Evolutionary conservation across 2,113 vertebrate species (phyloP), one percentile per base, ranked within the genome.

Genomic region (Rhineura floridana): DNA sequence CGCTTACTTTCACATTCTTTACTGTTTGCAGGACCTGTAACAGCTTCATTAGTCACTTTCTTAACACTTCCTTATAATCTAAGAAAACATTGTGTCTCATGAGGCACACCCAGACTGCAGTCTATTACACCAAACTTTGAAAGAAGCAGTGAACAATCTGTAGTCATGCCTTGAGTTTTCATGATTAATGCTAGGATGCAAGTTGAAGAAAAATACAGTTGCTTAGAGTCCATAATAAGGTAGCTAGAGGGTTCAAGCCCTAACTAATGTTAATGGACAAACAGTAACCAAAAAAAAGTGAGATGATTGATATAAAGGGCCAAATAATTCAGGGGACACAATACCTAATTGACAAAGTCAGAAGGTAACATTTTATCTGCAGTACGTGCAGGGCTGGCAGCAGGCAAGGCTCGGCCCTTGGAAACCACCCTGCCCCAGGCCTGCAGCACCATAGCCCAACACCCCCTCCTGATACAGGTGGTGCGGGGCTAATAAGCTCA

Each of bases 21-120:
- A 87, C 75, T 91, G 88, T 88, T 90, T 91, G n/a, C 46, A 87
- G 62, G 1, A 1, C 90, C 91, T 55, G 6, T 46, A 93, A 94
- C 75, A 91, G 84, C 91, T 93, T 92, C 91, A 95, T 96, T 94
- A 93, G 55, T 48, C 39, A 85, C 87, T 86, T 89, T 86, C 86
- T 90, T 92, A 93, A 83, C 85, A 83, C 55, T 88, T 92, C 87
- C 84, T 90, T 65, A 85, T 50, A 90, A 82, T 55, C 65, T 85
- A 73, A 90, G 91, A 91, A 42, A 92, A 85, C 52, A 77, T 39
- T 87, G 2, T n/a, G 39, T 86, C 89, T 91, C 92, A 46, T 4
- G 90, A 94, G 90, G 55, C 62, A 65, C 33, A 83, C 23, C 79
- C 69, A 25, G 30, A 90, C 77, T 84, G 59, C 80, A 81, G 6